Conservation (phyloP, 2,888 invertebrate species). For the Fabriciana adippe region DNA sequence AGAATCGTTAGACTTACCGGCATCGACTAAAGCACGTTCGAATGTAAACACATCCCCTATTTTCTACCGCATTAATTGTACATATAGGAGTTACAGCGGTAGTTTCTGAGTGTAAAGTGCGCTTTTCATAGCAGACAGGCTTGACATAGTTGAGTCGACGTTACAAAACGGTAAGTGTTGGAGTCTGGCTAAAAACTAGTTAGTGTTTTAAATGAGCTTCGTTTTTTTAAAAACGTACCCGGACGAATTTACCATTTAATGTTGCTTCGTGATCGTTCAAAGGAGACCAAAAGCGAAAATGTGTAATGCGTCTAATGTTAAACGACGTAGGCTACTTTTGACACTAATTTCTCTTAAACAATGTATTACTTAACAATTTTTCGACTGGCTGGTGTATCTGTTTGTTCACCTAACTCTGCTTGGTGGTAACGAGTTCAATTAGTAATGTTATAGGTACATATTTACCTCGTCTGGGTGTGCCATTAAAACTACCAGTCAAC, state of each 20-base stretch:
- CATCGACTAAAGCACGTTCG: too few relatives aligned
- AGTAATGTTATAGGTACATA: too few relatives aligned
- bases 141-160: constrained; percentile 21
- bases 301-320: constrained; percentile 1
- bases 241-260: constrained; percentile 10
- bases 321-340: constrained; percentile 2
- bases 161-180: constrained; percentile 24
- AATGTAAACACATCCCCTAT: constrained; percentile 1
- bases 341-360: neutral
- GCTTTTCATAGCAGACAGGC: constrained; percentile 28
- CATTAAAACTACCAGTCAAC: too few relatives aligned
- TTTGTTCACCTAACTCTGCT: too few relatives aligned
- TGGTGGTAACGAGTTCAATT: too few relatives aligned
- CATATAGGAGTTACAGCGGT: constrained; percentile 5
- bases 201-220: constrained; percentile 16
- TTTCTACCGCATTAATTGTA: constrained; percentile 23
- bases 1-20: too few relatives aligned
- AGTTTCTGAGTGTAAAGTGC: constrained; percentile 19
- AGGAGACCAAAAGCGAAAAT: constrained; percentile 8
- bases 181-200: constrained; percentile 23
- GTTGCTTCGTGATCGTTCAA: constrained; percentile 6
- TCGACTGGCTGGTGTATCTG: too few relatives aligned
- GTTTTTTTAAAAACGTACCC: neutral
- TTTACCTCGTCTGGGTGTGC: too few relatives aligned
- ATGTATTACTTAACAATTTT: too few relatives aligned